Evolutionary conservation across 2,113 vertebrate genomes (phyloP), one percentile per base, ranked within the genome.

Genomic region (Octodon degus): DNA sequence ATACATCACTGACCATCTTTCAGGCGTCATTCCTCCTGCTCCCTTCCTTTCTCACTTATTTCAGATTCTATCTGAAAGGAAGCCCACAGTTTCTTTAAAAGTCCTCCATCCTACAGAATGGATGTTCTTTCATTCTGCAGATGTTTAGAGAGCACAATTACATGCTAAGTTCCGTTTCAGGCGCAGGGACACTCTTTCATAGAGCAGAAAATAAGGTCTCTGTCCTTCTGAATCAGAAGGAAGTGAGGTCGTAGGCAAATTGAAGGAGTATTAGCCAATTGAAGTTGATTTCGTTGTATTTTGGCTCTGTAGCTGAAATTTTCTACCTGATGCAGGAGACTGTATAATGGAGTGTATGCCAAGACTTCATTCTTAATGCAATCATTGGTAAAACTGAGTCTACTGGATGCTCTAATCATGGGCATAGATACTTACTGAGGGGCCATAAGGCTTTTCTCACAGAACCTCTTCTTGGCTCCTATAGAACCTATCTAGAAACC

Each of bases 191-290:
- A 60, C 25, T 88, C 19, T 37, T 89, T 53, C 88, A 1, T 24
- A 72, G 24, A 62, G 34, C 20, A 25, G 43, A 37, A 82, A 82
- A 53, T 67, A 89, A 85, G 47, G 68, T 30, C 47, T 93, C 80
- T 83, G 32, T 50, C 37, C 22, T 94, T 67, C 14, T 22, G n/a
- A 55, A 67, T 76, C 79, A n/a, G 32, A 60, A 93, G 53, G 89
- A 50, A 88, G 32, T 63, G 34, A 63, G 32, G 27, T 58, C 72
- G 37, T 32, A 19, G 8, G 74, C 25, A 55, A 68, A 24, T 30
- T 68, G 25, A 22, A 40, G 60, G 32, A 55, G 4, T 55, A 62
- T n/a, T 96, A 43, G 30, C n/a, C 88, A 86, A 53, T 93, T 43
- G 53, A 68, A n/a, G 13, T 14, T 22, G 43, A 74, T 7, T 37